Evolutionary conservation across 2,797 vertebrate genomes (phyloP).

Genomic region (Coranthus polyacanthus): DNA sequence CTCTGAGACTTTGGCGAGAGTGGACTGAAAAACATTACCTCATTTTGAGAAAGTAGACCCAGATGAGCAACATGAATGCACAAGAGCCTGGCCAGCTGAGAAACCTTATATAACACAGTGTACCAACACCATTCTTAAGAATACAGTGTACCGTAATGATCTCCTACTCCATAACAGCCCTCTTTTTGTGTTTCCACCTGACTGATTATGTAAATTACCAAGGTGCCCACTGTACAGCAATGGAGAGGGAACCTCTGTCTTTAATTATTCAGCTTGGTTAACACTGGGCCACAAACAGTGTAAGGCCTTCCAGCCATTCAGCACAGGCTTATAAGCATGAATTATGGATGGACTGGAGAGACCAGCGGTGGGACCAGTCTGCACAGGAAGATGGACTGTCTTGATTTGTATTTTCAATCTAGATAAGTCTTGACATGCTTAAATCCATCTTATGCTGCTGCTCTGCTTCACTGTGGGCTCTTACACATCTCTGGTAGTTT

Average conservation of each 20-base stretch:
- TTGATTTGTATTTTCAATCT: conserved; percentile 9
- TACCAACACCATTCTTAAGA: conserved; percentile 23
- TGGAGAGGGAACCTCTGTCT: conserved; percentile 39
- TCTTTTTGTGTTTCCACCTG: conserved; percentile 27
- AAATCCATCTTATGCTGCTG: neutral
- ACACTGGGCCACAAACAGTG: conserved; percentile 39
- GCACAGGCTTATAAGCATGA: conserved; percentile 27
- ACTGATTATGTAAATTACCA: conserved; percentile 30
- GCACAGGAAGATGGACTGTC: neutral
- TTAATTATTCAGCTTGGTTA: conserved; percentile 64
- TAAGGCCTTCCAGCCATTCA: conserved; percentile 17
- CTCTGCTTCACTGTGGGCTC: neutral
- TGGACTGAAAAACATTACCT: conserved; percentile 56
- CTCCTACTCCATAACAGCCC: conserved; percentile 12
- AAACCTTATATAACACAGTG: conserved; percentile 42
- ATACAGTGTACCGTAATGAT: neutral
- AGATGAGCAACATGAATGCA: conserved; percentile 49
- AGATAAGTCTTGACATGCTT: neutral
- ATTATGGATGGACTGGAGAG: conserved; percentile 47
- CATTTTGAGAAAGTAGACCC: conserved; percentile 53
- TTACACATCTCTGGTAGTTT: conserved; percentile 9
- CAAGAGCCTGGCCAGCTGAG: conserved; percentile 21
- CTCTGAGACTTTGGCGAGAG: conserved; percentile 31
- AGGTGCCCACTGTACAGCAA: conserved; percentile 15
- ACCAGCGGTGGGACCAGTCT: conserved; percentile 1